phyloP scores from a whole-genome alignment of 2,888 invertebrate genomes.

The Deroplatys truncata region DNA sequence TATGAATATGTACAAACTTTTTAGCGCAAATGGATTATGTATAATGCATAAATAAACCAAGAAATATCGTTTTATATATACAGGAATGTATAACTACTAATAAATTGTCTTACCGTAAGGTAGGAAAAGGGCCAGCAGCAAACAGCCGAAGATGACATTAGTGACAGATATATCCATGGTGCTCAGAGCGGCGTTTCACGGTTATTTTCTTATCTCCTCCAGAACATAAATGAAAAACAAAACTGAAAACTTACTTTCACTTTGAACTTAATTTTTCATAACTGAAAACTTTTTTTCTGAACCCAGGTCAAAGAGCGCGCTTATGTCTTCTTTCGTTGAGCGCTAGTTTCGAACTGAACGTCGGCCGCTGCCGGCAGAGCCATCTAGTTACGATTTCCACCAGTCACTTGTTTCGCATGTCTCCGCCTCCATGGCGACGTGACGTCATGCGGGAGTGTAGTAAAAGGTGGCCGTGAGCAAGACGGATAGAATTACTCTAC shows the following conservation, averaged over 20 bases:
- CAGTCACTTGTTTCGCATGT: not conserved
- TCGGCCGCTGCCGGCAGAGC: not conserved
- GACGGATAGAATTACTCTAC: not conserved
- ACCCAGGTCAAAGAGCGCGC: not conserved
- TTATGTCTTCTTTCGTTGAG: not conserved
- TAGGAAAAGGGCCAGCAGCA: not conserved
- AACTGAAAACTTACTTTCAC: not conserved
- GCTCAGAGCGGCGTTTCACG: conserved; percentile 3
- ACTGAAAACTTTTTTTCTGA: not conserved
- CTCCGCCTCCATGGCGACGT: not conserved
- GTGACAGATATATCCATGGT: conserved; percentile 7
- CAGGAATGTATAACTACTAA: no score
- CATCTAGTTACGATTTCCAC: not conserved
- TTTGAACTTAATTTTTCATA: not conserved
- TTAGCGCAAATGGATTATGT: no score
- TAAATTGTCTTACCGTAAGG: not conserved
- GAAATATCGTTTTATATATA: no score
- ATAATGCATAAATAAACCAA: no score
- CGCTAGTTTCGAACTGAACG: not conserved
- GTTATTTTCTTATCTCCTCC: not conserved
- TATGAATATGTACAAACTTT: no score
- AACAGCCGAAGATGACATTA: not conserved
- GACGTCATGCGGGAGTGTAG: not conserved
- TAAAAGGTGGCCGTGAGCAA: not conserved
- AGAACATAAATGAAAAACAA: not conserved